Evolutionary conservation across 2,113 vertebrate genomes (phyloP).

Genomic region (Atrichornis clamosus): DNA sequence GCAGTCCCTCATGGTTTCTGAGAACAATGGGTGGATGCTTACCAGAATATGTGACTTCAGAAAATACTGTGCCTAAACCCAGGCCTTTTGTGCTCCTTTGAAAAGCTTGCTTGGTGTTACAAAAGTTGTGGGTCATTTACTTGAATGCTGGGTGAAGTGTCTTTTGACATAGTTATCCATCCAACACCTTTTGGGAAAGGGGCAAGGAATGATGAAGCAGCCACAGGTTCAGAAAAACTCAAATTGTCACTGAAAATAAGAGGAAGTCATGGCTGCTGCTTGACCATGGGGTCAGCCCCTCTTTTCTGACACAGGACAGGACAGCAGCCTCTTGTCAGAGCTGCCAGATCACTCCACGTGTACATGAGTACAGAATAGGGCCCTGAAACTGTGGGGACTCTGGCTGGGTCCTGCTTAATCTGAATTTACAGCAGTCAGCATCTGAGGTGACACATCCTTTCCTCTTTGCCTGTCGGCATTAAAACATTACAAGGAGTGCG

Average conservation of each 20-base stretch:
- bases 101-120: neutral
- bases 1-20: fast-evolving
- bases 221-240: neutral
- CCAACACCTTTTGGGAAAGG: neutral
- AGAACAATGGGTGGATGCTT: neutral
- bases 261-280: fast-evolving
- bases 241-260: neutral
- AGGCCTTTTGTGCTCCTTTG: neutral
- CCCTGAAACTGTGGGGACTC: neutral
- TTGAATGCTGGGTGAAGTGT: neutral
- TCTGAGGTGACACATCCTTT: neutral
- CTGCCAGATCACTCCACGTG: neutral
- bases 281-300: neutral
- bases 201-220: neutral
- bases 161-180: neutral
- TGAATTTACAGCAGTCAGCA: neutral
- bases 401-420: neutral
- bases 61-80: neutral
- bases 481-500: neutral
- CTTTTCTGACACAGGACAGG: neutral
- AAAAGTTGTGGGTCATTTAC: neutral
- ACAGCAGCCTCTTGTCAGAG: neutral
- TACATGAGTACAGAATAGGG: neutral
- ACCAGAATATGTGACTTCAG: neutral
- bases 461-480: neutral